Conservation (phyloP, 2,113 vertebrate species). For the Tragelaphus imberbis region DNA sequence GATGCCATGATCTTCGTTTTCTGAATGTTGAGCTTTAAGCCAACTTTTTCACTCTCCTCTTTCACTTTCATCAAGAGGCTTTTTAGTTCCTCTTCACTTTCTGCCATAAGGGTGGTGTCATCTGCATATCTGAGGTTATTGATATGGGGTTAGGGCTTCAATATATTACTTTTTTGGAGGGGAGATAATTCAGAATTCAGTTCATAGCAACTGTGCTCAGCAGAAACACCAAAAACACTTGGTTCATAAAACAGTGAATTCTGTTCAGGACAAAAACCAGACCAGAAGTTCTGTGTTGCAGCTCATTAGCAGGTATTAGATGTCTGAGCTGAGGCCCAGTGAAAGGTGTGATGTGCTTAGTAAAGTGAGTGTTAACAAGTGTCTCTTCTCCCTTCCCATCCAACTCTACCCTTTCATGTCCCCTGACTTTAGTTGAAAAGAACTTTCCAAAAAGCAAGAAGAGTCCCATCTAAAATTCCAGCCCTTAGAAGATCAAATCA, state of each 20-base stretch:
- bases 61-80: too few species aligned
- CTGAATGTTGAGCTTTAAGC: too few species aligned
- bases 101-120: too few species aligned
- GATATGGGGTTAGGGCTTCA: neutral
- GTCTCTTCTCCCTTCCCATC: neutral
- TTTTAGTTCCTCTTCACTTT: too few species aligned
- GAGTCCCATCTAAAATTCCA: neutral
- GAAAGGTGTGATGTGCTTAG: neutral
- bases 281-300: neutral
- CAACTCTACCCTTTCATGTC: neutral
- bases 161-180: neutral
- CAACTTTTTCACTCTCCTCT: too few species aligned
- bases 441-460: neutral
- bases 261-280: neutral
- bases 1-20: too few species aligned
- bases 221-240: neutral
- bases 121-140: too few species aligned
- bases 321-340: neutral
- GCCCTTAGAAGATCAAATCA: neutral
- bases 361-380: neutral
- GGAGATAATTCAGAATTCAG: neutral
- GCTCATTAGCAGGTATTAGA: neutral
- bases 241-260: neutral
- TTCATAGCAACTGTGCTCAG: neutral
- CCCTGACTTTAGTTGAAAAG: neutral